Percentiles rank a stretch among this genome's conserved stretches.
These are phyloP conservation scores for Dorcus parallelipipedus DNA, from an alignment of 2,888 invertebrate genomes.

Conservation along the genomic window DNA sequence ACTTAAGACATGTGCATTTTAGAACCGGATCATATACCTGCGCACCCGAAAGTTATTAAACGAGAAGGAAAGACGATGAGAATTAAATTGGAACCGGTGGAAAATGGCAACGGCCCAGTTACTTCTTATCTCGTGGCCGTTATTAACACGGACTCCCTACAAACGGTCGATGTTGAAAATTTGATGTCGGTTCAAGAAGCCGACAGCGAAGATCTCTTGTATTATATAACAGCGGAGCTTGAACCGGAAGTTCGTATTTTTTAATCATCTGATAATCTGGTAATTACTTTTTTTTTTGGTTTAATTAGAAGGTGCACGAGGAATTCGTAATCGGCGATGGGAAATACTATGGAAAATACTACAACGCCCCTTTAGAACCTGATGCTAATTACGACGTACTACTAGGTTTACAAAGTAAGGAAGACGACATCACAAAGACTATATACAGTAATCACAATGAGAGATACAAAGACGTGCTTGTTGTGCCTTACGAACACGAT, in stretches of 20 bases:
- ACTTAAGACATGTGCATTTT: slow-evolving; percentile 15
- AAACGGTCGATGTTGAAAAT: slow-evolving; percentile 59
- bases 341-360: slow-evolving; percentile 67
- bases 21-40: slow-evolving; percentile 67
- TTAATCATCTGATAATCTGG: neutral
- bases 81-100: slow-evolving; percentile 64
- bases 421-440: slow-evolving; percentile 62
- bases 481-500: slow-evolving; percentile 30
- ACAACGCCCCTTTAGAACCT: slow-evolving; percentile 69
- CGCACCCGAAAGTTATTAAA: slow-evolving; percentile 61
- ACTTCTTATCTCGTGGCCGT: slow-evolving; percentile 72
- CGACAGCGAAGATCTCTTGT: slow-evolving; percentile 63
- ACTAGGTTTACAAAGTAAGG: slow-evolving; percentile 67
- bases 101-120: slow-evolving; percentile 76
- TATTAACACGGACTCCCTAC: slow-evolving; percentile 62
- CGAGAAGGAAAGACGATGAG: slow-evolving; percentile 61
- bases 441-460: slow-evolving; percentile 56
- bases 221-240: slow-evolving; percentile 81
- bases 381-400: slow-evolving; percentile 64
- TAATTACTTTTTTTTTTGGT: slow-evolving; percentile 9
- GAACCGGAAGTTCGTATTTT: slow-evolving; percentile 54
- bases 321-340: slow-evolving; percentile 78
- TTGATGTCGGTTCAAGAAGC: slow-evolving; percentile 67
- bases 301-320: slow-evolving; percentile 53
- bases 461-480: neutral